phyloP scores from a whole-genome alignment of 2,888 invertebrate genomes.

The Invenusta paracnida region DNA sequence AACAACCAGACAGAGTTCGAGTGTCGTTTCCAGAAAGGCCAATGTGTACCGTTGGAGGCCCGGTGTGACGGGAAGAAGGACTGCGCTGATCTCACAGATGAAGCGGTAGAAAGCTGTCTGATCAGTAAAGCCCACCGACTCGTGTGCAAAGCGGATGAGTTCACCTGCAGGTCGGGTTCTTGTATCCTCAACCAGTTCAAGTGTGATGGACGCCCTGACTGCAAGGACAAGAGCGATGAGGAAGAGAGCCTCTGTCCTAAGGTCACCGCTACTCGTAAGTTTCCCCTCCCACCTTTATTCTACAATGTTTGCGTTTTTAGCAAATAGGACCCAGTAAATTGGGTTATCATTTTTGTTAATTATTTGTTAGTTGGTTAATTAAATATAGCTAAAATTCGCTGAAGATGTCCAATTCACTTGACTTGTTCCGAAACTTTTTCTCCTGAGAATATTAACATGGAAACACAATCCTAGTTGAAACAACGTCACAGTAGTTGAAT shows the following conservation, averaged over 20 bases:
- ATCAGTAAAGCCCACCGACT: background rate
- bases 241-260: background rate
- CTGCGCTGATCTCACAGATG: background rate
- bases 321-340: too few species aligned
- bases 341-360: too few species aligned
- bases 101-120: background rate
- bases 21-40: background rate
- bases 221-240: background rate
- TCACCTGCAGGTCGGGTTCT: background rate
- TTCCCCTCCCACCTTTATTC: too few species aligned
- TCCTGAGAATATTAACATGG: too few species aligned
- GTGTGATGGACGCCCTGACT: background rate
- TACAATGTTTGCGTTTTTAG: too few species aligned
- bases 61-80: background rate
- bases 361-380: too few species aligned
- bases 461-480: too few species aligned
- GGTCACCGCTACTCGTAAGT: background rate
- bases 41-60: background rate
- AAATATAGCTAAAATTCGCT: too few species aligned
- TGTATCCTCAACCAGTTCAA: background rate
- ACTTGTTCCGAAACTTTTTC: too few species aligned
- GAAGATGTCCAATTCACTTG: too few species aligned
- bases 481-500: too few species aligned
- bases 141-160: background rate
- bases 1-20: background rate